Conservation (phyloP, 2,113 vertebrate genomes). For the Oreocharis arfaki region DNA sequence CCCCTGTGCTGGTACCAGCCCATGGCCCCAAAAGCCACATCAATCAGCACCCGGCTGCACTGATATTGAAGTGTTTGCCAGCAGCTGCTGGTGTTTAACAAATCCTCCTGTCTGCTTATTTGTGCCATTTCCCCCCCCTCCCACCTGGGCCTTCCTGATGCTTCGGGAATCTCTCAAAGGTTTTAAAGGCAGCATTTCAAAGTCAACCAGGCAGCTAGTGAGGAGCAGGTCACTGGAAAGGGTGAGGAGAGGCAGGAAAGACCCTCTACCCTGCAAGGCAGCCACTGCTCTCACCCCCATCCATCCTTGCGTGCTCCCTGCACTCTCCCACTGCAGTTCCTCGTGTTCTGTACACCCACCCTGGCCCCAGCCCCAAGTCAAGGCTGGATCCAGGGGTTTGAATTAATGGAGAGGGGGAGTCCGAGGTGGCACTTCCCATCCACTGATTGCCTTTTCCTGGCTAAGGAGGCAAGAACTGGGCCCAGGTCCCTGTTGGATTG, state of each 20-base stretch:
- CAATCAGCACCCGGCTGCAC: not conserved
- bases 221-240: not conserved
- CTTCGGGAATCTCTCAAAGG: not conserved
- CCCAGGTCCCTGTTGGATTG: not conserved
- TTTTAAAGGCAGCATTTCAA: not conserved
- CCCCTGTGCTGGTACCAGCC: not conserved
- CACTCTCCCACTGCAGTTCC: rapidly evolving
- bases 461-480: not conserved
- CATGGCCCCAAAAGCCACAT: rapidly evolving
- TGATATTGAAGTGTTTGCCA: not conserved
- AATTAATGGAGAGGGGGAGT: not conserved
- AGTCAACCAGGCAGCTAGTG: not conserved
- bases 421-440: rapidly evolving
- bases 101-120: slow-evolving; percentile 6
- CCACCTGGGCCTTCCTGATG: not conserved
- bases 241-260: not conserved
- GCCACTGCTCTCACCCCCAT: not conserved
- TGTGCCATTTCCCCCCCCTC: not conserved
- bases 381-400: not conserved
- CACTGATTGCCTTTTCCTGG: not conserved
- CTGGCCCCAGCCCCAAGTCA: not conserved
- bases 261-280: not conserved
- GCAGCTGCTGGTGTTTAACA: not conserved
- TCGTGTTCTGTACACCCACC: rapidly evolving
- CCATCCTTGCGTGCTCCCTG: not conserved